Conservation (phyloP, 2,888 invertebrate species). For the Stenichneumon culpator region DNA sequence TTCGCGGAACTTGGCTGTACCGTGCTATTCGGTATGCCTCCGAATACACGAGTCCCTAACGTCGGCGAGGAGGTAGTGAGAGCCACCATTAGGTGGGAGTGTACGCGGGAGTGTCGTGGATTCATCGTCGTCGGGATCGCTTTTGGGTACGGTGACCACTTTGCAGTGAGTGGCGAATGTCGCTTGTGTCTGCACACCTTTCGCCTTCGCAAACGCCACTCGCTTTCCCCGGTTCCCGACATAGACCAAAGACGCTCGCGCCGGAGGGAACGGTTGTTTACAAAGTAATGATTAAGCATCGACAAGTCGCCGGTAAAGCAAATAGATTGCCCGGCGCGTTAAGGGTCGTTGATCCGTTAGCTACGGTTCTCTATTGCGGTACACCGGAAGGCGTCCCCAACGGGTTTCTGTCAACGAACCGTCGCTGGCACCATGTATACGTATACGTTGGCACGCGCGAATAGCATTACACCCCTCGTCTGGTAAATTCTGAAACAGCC, state of each 20-base stretch:
- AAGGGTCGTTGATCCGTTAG: conserved; percentile 41
- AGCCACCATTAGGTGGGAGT: conserved; percentile 42
- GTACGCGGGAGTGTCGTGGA: conserved; percentile 44
- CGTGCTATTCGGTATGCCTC: conserved; percentile 31
- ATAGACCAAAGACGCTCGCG: conserved; percentile 56
- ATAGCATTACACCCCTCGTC: neutral
- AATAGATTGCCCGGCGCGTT: conserved; percentile 68
- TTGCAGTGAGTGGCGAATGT: conserved; percentile 43
- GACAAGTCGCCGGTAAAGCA: conserved; percentile 71
- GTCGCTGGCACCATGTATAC: conserved; percentile 47
- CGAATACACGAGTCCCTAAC: conserved; percentile 43
- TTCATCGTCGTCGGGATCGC: conserved; percentile 12
- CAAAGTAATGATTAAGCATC: conserved; percentile 73
- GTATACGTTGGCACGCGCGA: neutral
- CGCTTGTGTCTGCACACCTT: conserved; percentile 47
- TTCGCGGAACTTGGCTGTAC: conserved; percentile 42
- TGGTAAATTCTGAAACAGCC: neutral
- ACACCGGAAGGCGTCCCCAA: conserved; percentile 11
- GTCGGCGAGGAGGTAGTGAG: conserved; percentile 2
- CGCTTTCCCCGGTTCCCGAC: neutral
- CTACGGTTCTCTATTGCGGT: conserved; percentile 29
- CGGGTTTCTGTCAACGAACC: conserved; percentile 33
- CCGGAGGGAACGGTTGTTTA: conserved; percentile 66
- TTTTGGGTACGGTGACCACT: conserved; percentile 48
- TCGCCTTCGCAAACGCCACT: conserved; percentile 19